phyloP scores from a whole-genome alignment of 1,140 invertebrate species.

The Heliconius hewitsoni region DNA sequence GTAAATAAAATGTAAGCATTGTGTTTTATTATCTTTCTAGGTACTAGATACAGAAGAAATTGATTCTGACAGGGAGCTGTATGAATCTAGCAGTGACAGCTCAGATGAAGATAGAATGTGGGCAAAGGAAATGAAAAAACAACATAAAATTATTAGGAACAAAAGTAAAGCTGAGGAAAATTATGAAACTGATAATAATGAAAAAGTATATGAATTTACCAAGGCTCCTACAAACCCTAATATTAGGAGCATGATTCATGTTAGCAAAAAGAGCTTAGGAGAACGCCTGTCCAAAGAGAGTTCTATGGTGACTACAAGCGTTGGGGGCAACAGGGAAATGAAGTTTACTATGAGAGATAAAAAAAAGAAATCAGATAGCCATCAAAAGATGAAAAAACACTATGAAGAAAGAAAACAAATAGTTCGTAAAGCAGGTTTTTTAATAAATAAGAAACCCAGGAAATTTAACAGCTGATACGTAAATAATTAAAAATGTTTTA shows the following conservation, averaged over 20 bases:
- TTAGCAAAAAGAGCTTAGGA: constrained; percentile 85
- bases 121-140: constrained; percentile 90
- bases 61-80: constrained; percentile 77
- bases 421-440: constrained; percentile 84
- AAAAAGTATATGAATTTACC: constrained; percentile 50
- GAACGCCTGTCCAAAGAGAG: constrained; percentile 85
- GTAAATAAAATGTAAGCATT: not conserved
- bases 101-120: constrained; percentile 91
- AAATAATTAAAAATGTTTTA: not conserved
- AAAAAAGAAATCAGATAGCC: constrained; percentile 78
- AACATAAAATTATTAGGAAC: constrained; percentile 81
- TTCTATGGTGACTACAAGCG: constrained; percentile 82
- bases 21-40: constrained; percentile 40
- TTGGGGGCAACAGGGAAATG: constrained; percentile 89
- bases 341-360: constrained; percentile 84
- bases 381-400: constrained; percentile 84
- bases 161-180: constrained; percentile 68
- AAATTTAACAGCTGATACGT: not conserved
- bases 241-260: constrained; percentile 64
- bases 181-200: constrained; percentile 50
- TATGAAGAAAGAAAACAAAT: constrained; percentile 87
- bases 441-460: constrained; percentile 63
- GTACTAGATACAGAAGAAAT: constrained; percentile 64
- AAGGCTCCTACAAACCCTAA: constrained; percentile 51
- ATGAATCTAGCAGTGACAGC: constrained; percentile 72